Evolutionary conservation across 1,140 invertebrate genomes (phyloP), one percentile per base, ranked within the genome.

Genomic region (Brachionus calyciflorus): DNA sequence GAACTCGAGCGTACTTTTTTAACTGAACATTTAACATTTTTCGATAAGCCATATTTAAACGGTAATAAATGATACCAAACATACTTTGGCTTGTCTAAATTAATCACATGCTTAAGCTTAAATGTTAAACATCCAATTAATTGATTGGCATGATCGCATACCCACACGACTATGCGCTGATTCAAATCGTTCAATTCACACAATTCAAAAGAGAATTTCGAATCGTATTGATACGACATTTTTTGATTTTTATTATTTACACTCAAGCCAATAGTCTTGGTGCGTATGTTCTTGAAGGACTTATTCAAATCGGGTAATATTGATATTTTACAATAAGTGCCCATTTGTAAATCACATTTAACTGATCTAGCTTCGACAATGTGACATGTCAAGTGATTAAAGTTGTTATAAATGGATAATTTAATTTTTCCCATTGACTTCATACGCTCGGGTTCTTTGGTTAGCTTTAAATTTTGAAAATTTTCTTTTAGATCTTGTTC

Each of bases 381-480:
- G 24, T 73, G 69, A 49, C 46, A 49, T 9, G 69, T 73, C 2
- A 73, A 30, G 24, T 73, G 69, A 12, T 49, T 73, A 17, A 49
- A 73, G 14, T 73, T 73, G 69, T 73, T 73, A 26, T 73, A 73
- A 24, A 73, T 55, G 1, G 46, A 51, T 0, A 73, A 21, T 33
- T 73, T 73, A 3, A 73, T 49, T 41, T 73, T 73, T 19, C 69
- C 69, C 28, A 73, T 37, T 24, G 69, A 73, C 30, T 55, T 49
- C 1, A 73, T 9, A 6, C 21, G 14, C 10, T 33, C 44, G 1
- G 51, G 33, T 7, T 49, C 17, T 0, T 55, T 19, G 19, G 10
- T 5, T 3, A 40, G 30, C 4, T 37, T 73, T 0, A 41, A 9
- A 14, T 30, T 0, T 49, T 55, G 26, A 14, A 73, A n/a, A n/a